These are phyloP conservation scores for Ptychodera flava DNA, from an alignment of 35 echinoderm and acorn worm species.

Conservation along the genomic window DNA sequence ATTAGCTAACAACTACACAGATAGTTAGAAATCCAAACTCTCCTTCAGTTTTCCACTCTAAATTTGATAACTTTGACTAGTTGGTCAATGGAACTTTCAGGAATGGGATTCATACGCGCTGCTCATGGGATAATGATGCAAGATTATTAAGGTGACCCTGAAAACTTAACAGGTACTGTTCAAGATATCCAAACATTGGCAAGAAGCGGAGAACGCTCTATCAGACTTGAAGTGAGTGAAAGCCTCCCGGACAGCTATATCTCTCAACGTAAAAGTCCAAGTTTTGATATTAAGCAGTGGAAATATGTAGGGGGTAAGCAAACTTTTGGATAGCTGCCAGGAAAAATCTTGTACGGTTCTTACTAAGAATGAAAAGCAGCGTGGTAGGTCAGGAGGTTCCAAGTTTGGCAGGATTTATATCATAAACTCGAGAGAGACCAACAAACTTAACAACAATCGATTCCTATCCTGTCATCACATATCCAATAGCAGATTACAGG, in stretches of 20 bases:
- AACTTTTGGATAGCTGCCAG: background rate
- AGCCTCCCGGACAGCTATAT: too few relatives aligned
- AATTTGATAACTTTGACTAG: conserved; percentile 66
- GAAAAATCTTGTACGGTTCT: background rate
- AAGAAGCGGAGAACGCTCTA: background rate
- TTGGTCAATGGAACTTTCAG: background rate
- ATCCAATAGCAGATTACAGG: conserved; percentile 15
- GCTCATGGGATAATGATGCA: conserved; percentile 67
- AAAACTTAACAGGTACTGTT: background rate
- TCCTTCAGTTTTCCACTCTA: conserved; percentile 41
- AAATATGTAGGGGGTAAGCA: background rate
- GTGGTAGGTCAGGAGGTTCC: background rate
- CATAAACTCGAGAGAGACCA: too few relatives aligned
- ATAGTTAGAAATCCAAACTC: conserved; percentile 29
- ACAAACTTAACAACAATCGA: too few relatives aligned
- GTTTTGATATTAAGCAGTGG: too few relatives aligned
- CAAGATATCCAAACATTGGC: background rate
- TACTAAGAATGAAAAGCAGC: background rate
- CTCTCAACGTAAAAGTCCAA: too few relatives aligned
- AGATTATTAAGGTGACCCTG: conserved; percentile 12
- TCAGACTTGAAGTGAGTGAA: background rate
- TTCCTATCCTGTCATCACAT: background rate
- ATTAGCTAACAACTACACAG: too few relatives aligned
- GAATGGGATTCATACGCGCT: conserved; percentile 30
- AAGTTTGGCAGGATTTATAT: conserved; percentile 8